These are phyloP conservation scores for Entomobrya multifasciata DNA, from an alignment of 2,888 invertebrate species.

Conservation along the genomic window DNA sequence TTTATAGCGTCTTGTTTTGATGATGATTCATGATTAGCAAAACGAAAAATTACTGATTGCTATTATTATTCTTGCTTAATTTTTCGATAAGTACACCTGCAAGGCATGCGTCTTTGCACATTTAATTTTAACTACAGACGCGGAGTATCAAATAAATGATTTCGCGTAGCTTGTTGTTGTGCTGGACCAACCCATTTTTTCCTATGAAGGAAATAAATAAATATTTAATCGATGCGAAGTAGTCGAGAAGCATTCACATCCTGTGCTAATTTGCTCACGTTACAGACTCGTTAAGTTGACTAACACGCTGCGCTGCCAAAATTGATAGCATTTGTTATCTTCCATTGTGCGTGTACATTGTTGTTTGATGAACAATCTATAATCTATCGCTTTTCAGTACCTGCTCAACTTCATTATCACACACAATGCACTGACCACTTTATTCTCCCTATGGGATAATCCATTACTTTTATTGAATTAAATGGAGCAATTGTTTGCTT, in stretches of 20 bases:
- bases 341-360: not conserved
- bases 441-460: conserved; percentile 12
- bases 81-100: conserved; percentile 28
- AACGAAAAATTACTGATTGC: conserved; percentile 9
- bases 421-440: conserved; percentile 17
- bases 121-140: not conserved
- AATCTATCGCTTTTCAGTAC: conserved; percentile 56
- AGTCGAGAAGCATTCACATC: conserved; percentile 8
- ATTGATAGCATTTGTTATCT: not conserved
- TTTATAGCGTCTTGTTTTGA: not conserved
- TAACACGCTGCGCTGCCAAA: not conserved
- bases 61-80: conserved; percentile 13
- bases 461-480: conserved; percentile 63
- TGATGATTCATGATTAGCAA: conserved; percentile 40
- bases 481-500: conserved; percentile 54
- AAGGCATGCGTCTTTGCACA: not conserved
- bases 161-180: not conserved
- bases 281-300: conserved; percentile 14
- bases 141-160: no score
- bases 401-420: conserved; percentile 41
- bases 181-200: conserved; percentile 47
- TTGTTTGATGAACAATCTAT: not conserved
- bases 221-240: conserved; percentile 48
- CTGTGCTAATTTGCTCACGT: conserved; percentile 42
- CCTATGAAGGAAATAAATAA: conserved; percentile 36